These are phyloP conservation scores for Carassius auratus DNA, from an alignment of 2,113 vertebrate genomes.

Conservation along the genomic window DNA sequence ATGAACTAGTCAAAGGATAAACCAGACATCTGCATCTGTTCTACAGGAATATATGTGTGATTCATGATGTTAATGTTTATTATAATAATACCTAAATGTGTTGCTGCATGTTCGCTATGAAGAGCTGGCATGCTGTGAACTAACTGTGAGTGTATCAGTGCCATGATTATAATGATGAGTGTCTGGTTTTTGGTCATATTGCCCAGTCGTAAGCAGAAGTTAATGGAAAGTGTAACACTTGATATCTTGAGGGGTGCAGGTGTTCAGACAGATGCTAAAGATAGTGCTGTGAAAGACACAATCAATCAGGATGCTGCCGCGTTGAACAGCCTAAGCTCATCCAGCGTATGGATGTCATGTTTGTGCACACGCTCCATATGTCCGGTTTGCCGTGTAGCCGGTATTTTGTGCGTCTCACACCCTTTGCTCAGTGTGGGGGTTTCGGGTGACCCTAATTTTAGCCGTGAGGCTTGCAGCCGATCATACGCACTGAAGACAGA, in stretches of 20 bases:
- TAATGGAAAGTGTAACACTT: not conserved
- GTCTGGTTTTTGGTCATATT: not conserved
- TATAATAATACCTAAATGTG: no score
- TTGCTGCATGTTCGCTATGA: no score
- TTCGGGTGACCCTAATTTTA: conserved; percentile 17
- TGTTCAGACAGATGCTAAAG: not conserved
- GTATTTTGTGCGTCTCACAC: not conserved
- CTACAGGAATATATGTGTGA: not conserved
- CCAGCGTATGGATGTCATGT: not conserved
- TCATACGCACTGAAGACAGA: not conserved
- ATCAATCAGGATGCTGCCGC: not conserved
- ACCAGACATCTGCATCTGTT: not conserved
- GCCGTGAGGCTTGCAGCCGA: not conserved
- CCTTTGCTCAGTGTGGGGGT: not conserved
- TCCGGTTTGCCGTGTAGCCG: not conserved
- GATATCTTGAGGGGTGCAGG: not conserved
- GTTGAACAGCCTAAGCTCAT: no score
- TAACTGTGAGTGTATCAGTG: no score
- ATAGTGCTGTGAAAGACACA: not conserved
- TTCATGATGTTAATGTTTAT: no score
- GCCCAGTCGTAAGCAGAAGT: not conserved
- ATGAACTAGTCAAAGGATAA: not conserved
- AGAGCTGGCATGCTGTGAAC: no score
- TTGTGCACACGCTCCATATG: not conserved
- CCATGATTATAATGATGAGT: no score